A percentile compares a stretch with the other conserved stretches of the same genome.
These are phyloP conservation scores for Zaprionus africanus DNA, from an alignment of 1,140 invertebrate species.

Conservation along the genomic window DNA sequence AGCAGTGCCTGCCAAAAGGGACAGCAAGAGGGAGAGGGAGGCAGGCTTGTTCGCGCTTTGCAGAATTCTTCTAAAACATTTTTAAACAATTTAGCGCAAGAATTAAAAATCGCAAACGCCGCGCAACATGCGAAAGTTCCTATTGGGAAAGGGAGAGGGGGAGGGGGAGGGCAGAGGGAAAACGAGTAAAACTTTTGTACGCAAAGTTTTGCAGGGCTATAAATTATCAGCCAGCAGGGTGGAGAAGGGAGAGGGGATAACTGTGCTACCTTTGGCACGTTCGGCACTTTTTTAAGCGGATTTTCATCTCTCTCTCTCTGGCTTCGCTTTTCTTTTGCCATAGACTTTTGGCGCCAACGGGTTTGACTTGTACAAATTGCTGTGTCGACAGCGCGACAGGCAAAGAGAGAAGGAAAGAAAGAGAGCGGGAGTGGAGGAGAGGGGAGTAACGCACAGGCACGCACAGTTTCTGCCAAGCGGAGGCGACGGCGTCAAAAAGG, in stretches of 20 bases:
- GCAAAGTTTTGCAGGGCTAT: conserved; percentile 78
- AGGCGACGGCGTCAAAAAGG: conserved; percentile 4
- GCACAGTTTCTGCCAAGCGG: conserved; percentile 40
- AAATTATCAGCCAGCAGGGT: conserved; percentile 62
- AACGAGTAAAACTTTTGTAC: conserved; percentile 51
- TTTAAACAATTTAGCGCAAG: conserved; percentile 82
- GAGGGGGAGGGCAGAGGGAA: neutral
- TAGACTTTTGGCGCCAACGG: conserved; percentile 80
- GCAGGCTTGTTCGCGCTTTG: conserved; percentile 40
- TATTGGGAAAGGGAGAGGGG: conserved; percentile 36
- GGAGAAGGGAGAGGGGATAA: neutral
- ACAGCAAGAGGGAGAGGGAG: neutral
- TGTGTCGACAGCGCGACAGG: conserved; percentile 66
- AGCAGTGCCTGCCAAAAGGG: conserved; percentile 55
- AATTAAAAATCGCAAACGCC: conserved; percentile 81
- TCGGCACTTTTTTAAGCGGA: conserved; percentile 79
- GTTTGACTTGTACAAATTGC: conserved; percentile 82
- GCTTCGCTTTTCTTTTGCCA: conserved; percentile 69
- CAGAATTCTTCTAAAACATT: conserved; percentile 78
- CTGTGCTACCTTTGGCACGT: conserved; percentile 62
- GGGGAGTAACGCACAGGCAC: conserved; percentile 69
- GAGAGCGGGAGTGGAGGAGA: conserved; percentile 30
- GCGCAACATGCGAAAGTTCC: conserved; percentile 71
- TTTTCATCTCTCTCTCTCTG: conserved; percentile 69
- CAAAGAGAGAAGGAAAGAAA: conserved; percentile 26